Conservation (phyloP, 2,888 invertebrate species). For the Amiota mariae region DNA sequence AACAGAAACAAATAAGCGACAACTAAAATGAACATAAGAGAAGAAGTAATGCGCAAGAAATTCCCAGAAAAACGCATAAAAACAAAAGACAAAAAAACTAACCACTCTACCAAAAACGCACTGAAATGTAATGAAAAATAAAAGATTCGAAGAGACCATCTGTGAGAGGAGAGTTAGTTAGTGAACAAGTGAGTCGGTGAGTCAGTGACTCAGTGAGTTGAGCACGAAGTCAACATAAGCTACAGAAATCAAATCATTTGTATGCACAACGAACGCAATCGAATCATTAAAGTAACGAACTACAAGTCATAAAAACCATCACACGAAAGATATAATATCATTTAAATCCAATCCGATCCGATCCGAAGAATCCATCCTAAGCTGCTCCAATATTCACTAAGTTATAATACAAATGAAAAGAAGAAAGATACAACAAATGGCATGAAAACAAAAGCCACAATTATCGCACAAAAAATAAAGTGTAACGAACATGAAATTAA, state of each 20-base stretch:
- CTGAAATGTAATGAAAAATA: conserved; percentile 5
- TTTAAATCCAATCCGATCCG: conserved; percentile 41
- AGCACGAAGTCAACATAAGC: background rate
- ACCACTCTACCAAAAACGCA: conserved; percentile 13
- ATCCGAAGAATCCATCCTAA: background rate
- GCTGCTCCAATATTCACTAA: conserved; percentile 7
- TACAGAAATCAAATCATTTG: conserved; percentile 67
- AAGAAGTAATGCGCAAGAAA: conserved; percentile 40
- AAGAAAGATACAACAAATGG: conserved; percentile 22
- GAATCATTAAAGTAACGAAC: conserved; percentile 63
- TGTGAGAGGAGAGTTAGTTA: too few species aligned
- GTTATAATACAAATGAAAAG: background rate
- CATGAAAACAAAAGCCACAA: conserved; percentile 27
- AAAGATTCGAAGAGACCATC: background rate
- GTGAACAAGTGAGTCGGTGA: background rate
- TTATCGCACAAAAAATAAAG: conserved; percentile 13
- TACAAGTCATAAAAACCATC: conserved; percentile 64
- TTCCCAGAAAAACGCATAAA: conserved; percentile 65
- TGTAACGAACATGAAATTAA: conserved; percentile 38
- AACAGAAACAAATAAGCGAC: conserved; percentile 18
- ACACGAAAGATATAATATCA: conserved; percentile 45
- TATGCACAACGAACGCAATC: conserved; percentile 62
- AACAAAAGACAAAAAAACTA: conserved; percentile 62
- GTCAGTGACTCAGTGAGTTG: background rate
- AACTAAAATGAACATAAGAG: background rate